These are phyloP conservation scores for Drosophila ficusphila DNA, from an alignment of 1,140 invertebrate species.

Conservation along the genomic window DNA sequence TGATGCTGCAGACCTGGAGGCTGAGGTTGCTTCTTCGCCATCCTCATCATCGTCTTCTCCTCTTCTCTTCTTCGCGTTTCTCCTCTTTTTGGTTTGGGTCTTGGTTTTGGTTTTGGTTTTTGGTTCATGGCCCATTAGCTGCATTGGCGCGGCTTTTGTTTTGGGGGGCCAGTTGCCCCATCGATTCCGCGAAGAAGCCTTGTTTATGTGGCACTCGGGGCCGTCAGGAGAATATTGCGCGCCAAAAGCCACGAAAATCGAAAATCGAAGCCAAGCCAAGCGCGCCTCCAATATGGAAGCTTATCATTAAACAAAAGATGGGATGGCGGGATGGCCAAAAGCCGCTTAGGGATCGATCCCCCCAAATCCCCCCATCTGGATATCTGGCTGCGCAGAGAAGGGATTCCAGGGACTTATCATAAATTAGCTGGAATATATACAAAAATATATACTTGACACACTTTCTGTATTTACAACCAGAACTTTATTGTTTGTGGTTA, in stretches of 20 bases:
- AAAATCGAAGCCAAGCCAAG: conserved; percentile 44
- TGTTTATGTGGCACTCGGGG: conserved; percentile 67
- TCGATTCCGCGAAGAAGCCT: conserved; percentile 14
- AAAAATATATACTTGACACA: background rate
- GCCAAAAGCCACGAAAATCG: conserved; percentile 55
- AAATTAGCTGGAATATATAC: background rate
- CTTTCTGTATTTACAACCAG: background rate
- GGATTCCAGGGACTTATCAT: conserved; percentile 1
- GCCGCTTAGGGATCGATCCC: conserved; percentile 21
- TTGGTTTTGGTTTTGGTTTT: conserved; percentile 11
- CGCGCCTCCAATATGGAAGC: conserved; percentile 17
- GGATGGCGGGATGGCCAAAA: conserved; percentile 11
- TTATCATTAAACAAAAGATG: conserved; percentile 51
- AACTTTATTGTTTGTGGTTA: background rate
- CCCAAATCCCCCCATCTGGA: background rate
- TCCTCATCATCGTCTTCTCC: conserved; percentile 22
- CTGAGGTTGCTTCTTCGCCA: conserved; percentile 9
- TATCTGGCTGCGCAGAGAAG: too few species aligned
- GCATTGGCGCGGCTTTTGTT: conserved; percentile 55
- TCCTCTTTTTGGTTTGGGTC: conserved; percentile 16
- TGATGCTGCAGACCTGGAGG: conserved; percentile 40
- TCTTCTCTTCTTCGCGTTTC: conserved; percentile 15
- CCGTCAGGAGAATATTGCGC: conserved; percentile 65
- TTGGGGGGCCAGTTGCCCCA: conserved; percentile 43
- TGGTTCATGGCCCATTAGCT: conserved; percentile 67